Base-by-base conservation (phyloP, 2,888 invertebrate genomes). In the Drosophila kuntzei region DNA sequence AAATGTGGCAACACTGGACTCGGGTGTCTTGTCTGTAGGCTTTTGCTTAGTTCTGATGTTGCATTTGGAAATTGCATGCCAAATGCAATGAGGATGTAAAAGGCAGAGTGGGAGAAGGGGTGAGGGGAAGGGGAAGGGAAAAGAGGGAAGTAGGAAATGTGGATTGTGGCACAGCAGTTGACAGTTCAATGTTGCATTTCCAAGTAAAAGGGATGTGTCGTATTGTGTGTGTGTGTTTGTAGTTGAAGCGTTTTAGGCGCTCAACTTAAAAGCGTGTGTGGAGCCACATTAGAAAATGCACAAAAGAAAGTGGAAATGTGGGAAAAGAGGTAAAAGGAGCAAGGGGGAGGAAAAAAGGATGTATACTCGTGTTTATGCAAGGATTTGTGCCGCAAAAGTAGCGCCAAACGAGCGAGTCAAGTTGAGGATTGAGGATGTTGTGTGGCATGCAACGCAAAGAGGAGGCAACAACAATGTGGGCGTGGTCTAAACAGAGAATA, bases 131-230 rank as follows among this genome's bases (percentile, higher is more conserved):
- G n/a, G 8, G 0, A 1, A 8, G 22, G 2, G 12, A 14, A 16
- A 14, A 9, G 22, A 1, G 34, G 34, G 34, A 44, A 16, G 14
- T 9, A 7, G 43, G 32, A 25, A 49, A 7, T 14, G 44, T 32
- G 34, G 55, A 14, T 32, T 44, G 51, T 20, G 27, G 20, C 44
- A 50, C 46, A 79, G 62, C 66, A 81, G 87, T 82, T 87, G 82
- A 82, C 88, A 82, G 87, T 82, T 87, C 86, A 87, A 87, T 82
- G 82, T 82, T 87, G 88, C 82, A 78, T 79, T 71, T 63, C 76
- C 70, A 79, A 79, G 73, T 72, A 76, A 72, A 75, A 66, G 53
- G 59, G 72, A 25, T 70, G 41, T 57, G 36, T 36, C 37, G 27
- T 34, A 36, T 36, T 36, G 39, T 32, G 25, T 41, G 49, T 59